Conservation (phyloP, 2,113 vertebrate genomes). For the Leucosticte australis region DNA sequence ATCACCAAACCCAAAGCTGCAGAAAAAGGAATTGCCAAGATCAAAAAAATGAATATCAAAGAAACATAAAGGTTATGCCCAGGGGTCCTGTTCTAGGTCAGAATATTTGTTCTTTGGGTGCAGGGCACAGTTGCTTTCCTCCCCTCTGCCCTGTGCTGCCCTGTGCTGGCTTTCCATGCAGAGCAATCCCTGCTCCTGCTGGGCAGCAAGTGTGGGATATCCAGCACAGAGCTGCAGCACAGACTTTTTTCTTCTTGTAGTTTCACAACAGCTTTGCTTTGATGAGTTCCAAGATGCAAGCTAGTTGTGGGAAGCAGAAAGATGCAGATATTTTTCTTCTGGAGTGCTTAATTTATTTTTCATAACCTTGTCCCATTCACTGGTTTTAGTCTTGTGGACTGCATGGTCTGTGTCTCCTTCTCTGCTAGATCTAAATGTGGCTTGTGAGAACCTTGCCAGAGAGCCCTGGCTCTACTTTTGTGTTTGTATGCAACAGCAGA, state of each 20-base stretch:
- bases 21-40: constrained; percentile 11
- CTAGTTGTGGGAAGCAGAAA: not conserved
- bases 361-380: not conserved
- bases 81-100: not conserved
- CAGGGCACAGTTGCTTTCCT: not conserved
- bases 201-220: not conserved
- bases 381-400: not conserved
- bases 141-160: not conserved
- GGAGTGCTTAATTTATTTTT: not conserved
- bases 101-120: constrained; percentile 9
- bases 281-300: not conserved
- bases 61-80: constrained; percentile 10
- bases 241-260: not conserved
- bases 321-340: not conserved
- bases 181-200: not conserved
- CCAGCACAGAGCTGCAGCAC: not conserved
- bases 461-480: not conserved
- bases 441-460: not conserved
- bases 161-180: not conserved
- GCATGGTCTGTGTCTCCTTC: not conserved
- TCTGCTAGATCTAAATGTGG: not conserved
- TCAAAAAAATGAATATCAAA: constrained; percentile 53
- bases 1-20: constrained; percentile 14
- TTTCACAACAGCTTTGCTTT: not conserved
- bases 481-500: not conserved